These are phyloP conservation scores for Ctenodactylus gundi DNA, from an alignment of 2,113 vertebrate genomes.

Conservation along the genomic window DNA sequence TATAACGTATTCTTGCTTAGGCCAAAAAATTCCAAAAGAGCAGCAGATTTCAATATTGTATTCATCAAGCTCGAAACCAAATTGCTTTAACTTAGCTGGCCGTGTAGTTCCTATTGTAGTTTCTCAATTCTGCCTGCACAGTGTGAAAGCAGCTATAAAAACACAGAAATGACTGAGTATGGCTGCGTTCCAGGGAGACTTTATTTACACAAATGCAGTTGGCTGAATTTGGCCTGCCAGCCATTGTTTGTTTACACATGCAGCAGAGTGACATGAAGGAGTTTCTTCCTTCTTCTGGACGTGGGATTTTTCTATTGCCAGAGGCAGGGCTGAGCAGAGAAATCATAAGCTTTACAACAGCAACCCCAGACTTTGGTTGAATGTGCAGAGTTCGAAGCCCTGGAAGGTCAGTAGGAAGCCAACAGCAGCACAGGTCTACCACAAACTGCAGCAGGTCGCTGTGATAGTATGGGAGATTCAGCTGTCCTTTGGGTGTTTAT, in stretches of 20 bases:
- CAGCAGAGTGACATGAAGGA: not conserved
- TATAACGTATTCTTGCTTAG: not conserved
- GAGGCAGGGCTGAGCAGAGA: not conserved
- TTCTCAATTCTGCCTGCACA: not conserved
- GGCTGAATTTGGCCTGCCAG: not conserved
- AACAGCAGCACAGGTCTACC: not conserved
- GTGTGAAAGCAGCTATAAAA: not conserved
- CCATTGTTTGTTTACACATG: not conserved
- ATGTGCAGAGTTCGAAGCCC: not conserved
- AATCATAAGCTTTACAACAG: not conserved
- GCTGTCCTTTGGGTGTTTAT: not conserved
- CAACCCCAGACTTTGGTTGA: not conserved
- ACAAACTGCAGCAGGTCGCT: not conserved
- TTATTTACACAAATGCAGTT: conserved; percentile 2
- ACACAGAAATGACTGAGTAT: not conserved
- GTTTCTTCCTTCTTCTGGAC: not conserved
- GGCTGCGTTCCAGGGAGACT: not conserved
- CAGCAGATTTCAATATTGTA: not conserved
- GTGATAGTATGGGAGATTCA: conserved; percentile 2
- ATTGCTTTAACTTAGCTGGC: not conserved
- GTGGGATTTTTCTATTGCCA: not conserved
- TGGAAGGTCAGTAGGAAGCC: not conserved
- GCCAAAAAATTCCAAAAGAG: not conserved
- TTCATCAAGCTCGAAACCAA: not conserved
- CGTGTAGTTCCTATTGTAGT: not conserved